Base-by-base conservation (phyloP, 2,113 vertebrate species). In the Odontesthes bonariensis region DNA sequence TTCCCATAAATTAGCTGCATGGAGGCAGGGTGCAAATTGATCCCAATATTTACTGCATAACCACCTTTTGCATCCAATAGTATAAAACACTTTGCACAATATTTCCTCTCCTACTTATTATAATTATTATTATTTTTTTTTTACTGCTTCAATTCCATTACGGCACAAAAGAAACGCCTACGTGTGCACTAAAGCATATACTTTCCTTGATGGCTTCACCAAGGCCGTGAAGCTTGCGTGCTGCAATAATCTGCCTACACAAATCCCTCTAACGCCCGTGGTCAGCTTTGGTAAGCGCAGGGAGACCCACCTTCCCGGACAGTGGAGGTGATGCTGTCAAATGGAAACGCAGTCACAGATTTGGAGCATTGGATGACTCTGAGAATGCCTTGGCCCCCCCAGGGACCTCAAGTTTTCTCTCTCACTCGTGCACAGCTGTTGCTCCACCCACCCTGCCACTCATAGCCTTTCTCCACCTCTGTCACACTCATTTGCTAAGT, bases 161-260 rank as follows among this genome's bases (percentile, higher is more conserved):
- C 72, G 52, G 8, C 81, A 82, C 81, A 83, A 82, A 78, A 77
- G 82, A 76, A 85, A 80, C 54, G 70, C 79, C 87, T 69, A 72
- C 73, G 40, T 87, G 73, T 23, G 79, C 86, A 64, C 22, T 69
- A 65, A 79, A 66, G 63, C 73, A 42, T 46, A 42, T 52, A 46
- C 79, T 63, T 62, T 56, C 51, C 66, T 70, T 57, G 62, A 84
- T 66, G 84, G 47, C 58, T 74, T 71, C 64, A 49, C 60, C 35
- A 1, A 54, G 69, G 42, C 63, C 62, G 68, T 22, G 23, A 27
- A 65, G 69, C 57, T 2, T 14, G 46, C 19, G 5, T 70, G 35
- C 49, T 67, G 73, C 70, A 77, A 27, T 7, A 16, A 58, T 60
- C 64, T 63, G 64, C 66, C 73, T 23, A 73, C 82, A 64, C 75